phyloP scores from a whole-genome alignment of 1,140 invertebrate species.

The Liolophura sinensis region DNA sequence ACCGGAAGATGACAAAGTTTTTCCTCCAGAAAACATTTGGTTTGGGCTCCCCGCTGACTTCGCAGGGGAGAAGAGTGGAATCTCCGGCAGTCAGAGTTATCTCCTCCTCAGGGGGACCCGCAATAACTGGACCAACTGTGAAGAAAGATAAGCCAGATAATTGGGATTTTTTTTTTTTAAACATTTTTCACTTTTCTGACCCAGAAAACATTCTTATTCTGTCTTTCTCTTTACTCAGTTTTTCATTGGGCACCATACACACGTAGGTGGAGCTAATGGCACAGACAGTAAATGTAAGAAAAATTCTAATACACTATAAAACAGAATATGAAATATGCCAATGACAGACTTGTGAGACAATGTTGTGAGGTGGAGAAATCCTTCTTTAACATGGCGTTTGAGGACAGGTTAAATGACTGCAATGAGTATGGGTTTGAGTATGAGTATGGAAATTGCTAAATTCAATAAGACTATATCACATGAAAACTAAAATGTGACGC shows the following conservation, averaged over 20 bases:
- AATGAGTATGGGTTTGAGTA: not conserved
- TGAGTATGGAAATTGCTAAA: not conserved
- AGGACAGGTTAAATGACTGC: slow-evolving; percentile 1
- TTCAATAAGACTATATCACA: not conserved
- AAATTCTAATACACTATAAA: no score
- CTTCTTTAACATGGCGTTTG: no score
- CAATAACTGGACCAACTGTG: slow-evolving; percentile 83
- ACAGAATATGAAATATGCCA: no score
- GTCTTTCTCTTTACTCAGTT: no score
- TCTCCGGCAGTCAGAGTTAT: slow-evolving; percentile 38
- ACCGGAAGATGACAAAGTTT: slow-evolving; percentile 42
- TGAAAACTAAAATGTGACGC: not conserved
- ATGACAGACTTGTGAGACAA: no score
- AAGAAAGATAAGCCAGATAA: slow-evolving; percentile 23
- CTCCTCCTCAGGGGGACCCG: slow-evolving; percentile 66
- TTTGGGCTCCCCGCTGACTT: slow-evolving; percentile 46
- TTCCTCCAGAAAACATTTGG: slow-evolving; percentile 54
- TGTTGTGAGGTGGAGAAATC: no score
- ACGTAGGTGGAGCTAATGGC: no score
- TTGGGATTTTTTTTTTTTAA: no score
- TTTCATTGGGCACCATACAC: no score
- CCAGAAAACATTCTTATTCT: no score
- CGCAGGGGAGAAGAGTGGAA: slow-evolving; percentile 48
- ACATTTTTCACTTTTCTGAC: no score
- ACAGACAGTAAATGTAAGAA: no score